A percentile compares a stretch with the other conserved stretches of the same genome.
phyloP scores from a whole-genome alignment of 2,888 invertebrate genomes.

The Aleiodes leptofemur region DNA sequence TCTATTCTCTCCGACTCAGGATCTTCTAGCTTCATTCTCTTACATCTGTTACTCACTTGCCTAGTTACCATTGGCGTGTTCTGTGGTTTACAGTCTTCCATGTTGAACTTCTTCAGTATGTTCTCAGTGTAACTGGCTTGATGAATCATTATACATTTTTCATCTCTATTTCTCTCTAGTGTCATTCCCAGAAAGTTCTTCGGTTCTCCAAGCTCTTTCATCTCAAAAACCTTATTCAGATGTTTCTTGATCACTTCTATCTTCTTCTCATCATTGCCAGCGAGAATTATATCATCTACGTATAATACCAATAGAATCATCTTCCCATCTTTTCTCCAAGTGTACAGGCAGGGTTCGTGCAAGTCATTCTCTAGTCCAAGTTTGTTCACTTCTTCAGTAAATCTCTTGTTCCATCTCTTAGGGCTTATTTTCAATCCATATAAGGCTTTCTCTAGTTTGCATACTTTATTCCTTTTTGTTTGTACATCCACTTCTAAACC shows the following conservation, averaged over 20 bases:
- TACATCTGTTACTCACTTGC: conserved; percentile 39
- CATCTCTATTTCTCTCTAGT: conserved; percentile 46
- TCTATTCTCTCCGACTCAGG: conserved; percentile 18
- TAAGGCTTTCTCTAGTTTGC: not conserved
- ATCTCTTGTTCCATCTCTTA: conserved; percentile 6
- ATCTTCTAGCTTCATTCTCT: not conserved
- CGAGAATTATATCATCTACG: conserved; percentile 51
- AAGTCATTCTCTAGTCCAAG: not conserved
- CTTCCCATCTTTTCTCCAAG: not conserved
- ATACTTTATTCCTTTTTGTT: conserved; percentile 13
- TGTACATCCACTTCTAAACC: not conserved
- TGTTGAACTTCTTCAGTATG: conserved; percentile 49
- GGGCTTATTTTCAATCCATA: conserved; percentile 13
- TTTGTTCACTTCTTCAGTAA: not conserved
- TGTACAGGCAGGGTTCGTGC: conserved; percentile 10
- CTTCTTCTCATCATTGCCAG: conserved; percentile 19
- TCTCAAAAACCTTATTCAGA: conserved; percentile 37
- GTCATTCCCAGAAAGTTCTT: conserved; percentile 50
- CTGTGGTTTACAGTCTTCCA: conserved; percentile 49
- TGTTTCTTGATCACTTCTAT: conserved; percentile 17
- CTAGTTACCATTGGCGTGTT: conserved; percentile 21
- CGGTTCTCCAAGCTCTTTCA: conserved; percentile 50
- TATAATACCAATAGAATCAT: conserved; percentile 30
- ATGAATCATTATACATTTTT: conserved; percentile 39
- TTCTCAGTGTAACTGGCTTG: conserved; percentile 49